Evolutionary conservation across 2,797 vertebrate genomes (phyloP).

Genomic region (Podarcis siculus): DNA sequence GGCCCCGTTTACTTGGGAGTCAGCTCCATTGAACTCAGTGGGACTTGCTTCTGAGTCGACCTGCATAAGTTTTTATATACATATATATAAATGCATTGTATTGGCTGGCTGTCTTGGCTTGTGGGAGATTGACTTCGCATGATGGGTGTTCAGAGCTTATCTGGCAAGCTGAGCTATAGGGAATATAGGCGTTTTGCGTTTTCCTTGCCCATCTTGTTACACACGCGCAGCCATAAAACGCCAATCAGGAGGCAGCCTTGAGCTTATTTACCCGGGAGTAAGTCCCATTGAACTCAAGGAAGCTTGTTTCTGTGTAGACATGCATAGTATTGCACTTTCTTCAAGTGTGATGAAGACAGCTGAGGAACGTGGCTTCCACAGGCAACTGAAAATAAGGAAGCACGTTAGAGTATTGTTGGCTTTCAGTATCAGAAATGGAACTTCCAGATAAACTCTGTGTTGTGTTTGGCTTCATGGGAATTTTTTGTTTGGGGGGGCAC

Average conservation of each 20-base stretch:
- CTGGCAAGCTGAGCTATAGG: background rate
- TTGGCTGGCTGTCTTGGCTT: background rate
- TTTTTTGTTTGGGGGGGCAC: background rate
- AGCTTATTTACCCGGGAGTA: background rate
- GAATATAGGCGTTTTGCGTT: too few species aligned
- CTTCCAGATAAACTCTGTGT: background rate
- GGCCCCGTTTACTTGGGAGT: background rate
- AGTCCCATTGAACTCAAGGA: background rate
- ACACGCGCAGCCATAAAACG: background rate
- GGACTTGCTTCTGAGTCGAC: background rate
- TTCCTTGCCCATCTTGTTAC: background rate
- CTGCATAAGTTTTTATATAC: conserved; percentile 7
- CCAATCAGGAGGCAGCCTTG: background rate
- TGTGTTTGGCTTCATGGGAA: background rate
- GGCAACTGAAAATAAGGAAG: background rate
- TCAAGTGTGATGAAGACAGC: background rate
- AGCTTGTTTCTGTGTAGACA: background rate
- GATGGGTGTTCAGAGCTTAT: background rate
- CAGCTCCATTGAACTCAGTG: background rate
- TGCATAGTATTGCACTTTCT: background rate
- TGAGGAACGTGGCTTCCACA: background rate
- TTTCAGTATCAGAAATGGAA: background rate
- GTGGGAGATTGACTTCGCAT: background rate
- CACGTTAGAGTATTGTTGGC: background rate
- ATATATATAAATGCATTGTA: background rate